Evolutionary conservation across 2,113 vertebrate species (phyloP), one percentile per base, ranked within the genome.

Genomic region (Steatornis caripensis): DNA sequence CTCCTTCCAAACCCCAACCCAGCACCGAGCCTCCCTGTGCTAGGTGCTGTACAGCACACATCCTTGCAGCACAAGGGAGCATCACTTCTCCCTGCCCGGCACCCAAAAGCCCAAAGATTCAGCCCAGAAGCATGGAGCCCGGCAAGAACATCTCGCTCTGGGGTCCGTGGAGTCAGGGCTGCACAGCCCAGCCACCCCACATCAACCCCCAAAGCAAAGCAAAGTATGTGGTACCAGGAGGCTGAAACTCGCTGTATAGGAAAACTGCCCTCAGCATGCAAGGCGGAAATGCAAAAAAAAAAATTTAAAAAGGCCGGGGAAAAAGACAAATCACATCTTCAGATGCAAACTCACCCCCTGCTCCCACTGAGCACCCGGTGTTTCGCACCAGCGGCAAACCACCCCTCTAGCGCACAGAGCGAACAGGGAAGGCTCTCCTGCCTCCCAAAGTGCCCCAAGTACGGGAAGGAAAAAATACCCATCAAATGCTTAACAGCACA

Each of bases 1-100:
- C 74, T 96, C 77, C 80, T 89, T 89, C 91, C 84, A 96, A 97
- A 91, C 51, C 69, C 84, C 69, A 74, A 66, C 46, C 68, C 77
- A 89, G 84, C 72, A 70, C 10, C 0, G 1, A 82, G 57, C 58
- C 4, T 65, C 60, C 72, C 43, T 11, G 15, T 17, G 46, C 77
- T 89, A 62, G 39, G 72, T 0, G 0, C 49, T 46, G 75, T 15
- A 71, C 32, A 58, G 76, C 14, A 1, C n/a, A 68, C 46, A 75
- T 36, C 64, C 43, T 27, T 24, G 26, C 43, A 45, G 72, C 4
- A 2, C 29, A 18, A 45, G 27, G 43, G 12, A 90, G 61, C 48
- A 27, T 37, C 27, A 9, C 7, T 64, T 68, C 61, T 49, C 51
- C 51, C 43, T 29, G 32, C 55, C 60, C 0, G 0, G 36, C 9